phyloP scores from a whole-genome alignment of 2,888 invertebrate genomes.

The Adelognathus sp. region DNA sequence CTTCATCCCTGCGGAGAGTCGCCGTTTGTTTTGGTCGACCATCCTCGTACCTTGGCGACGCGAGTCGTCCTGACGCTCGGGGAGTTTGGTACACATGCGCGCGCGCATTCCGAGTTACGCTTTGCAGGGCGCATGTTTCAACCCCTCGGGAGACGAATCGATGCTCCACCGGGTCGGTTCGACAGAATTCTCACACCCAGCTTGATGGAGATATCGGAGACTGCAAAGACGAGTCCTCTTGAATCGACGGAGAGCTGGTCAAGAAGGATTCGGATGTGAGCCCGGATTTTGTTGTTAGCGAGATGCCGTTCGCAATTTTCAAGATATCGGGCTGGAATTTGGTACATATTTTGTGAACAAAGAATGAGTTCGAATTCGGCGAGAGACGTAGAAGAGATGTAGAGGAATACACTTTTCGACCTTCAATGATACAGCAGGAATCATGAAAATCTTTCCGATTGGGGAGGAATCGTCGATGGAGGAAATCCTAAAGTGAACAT shows the following conservation, averaged over 20 bases:
- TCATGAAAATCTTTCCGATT: not conserved
- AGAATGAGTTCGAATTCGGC: no score
- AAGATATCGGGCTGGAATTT: no score
- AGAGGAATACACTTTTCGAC: no score
- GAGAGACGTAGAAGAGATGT: no score
- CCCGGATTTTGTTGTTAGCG: no score
- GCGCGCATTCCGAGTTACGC: conserved; percentile 18
- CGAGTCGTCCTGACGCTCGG: conserved; percentile 36
- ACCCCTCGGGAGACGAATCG: conserved; percentile 47
- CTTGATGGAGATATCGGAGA: not conserved
- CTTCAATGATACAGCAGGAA: not conserved
- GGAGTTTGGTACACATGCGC: conserved; percentile 31
- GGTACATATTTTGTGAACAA: no score
- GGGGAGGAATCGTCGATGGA: not conserved
- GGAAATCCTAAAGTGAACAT: not conserved
- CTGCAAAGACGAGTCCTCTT: not conserved
- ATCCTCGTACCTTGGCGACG: conserved; percentile 51
- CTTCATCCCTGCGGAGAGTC: conserved; percentile 52
- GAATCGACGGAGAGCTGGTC: not conserved
- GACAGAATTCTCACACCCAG: conserved; percentile 17
- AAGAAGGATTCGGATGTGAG: not conserved
- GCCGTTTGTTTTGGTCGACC: conserved; percentile 65
- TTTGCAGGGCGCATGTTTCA: conserved; percentile 58
- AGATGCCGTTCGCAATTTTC: no score
- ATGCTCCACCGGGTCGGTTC: conserved; percentile 48